These are phyloP conservation scores for Stegodyphus mimosarum DNA, from an alignment of 1,140 invertebrate genomes.

Conservation along the genomic window DNA sequence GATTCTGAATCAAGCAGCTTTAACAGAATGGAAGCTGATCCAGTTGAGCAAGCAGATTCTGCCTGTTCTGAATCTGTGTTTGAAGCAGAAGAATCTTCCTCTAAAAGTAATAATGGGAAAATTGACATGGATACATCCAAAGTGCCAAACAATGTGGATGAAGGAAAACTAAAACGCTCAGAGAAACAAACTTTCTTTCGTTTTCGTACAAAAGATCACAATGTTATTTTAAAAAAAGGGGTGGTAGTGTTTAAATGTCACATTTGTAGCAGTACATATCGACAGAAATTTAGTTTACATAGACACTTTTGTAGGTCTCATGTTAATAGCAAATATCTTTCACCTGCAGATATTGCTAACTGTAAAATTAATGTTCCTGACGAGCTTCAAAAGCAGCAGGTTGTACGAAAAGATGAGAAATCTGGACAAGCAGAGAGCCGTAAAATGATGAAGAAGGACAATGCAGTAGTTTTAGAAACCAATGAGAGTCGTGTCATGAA, in stretches of 20 bases:
- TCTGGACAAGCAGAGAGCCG: not conserved
- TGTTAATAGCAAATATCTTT: conserved; percentile 71
- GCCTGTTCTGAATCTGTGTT: no score
- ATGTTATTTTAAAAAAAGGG: conserved; percentile 62
- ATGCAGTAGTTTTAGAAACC: not conserved
- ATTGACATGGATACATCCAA: no score
- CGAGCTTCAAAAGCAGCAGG: not conserved
- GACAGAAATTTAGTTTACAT: conserved; percentile 72
- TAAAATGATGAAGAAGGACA: not conserved
- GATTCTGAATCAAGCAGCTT: no score
- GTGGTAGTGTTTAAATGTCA: conserved; percentile 71
- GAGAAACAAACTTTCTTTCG: not conserved
- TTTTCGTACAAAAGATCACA: not conserved
- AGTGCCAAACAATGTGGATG: no score
- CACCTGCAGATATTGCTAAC: conserved; percentile 68
- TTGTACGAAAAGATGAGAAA: not conserved
- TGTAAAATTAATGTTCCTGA: conserved; percentile 65
- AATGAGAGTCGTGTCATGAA: conserved; percentile 42
- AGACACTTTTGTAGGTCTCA: conserved; percentile 73
- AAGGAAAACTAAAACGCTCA: no score
- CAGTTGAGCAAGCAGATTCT: no score
- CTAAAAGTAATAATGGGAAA: no score
- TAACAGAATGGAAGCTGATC: no score
- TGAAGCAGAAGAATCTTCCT: no score
- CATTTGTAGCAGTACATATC: conserved; percentile 71